Evolutionary conservation across 1,140 invertebrate genomes (phyloP).

Genomic region (Cotesia chilonis): DNA sequence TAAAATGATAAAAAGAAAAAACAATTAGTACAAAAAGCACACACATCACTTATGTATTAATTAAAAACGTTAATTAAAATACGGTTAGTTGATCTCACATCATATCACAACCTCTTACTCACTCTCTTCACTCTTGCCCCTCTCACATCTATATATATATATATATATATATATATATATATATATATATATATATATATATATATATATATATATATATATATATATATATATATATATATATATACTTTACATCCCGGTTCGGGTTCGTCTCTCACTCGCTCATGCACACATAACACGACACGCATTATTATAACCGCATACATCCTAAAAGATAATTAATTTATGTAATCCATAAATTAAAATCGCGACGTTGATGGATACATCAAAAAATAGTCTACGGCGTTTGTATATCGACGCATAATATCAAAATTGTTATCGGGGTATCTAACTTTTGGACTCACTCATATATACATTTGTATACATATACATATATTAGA

Average conservation of each 20-base stretch:
- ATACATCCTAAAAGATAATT: slow-evolving; percentile 26
- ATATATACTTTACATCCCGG: slow-evolving; percentile 14
- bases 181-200: too few relatives aligned
- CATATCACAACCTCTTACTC: too few relatives aligned
- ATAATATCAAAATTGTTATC: slow-evolving; percentile 35
- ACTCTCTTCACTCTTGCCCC: background rate
- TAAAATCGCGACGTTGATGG: slow-evolving; percentile 36
- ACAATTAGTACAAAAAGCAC: slow-evolving; percentile 20
- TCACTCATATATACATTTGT: background rate
- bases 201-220: too few relatives aligned
- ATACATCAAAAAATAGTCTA: slow-evolving; percentile 31
- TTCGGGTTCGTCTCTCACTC: slow-evolving; percentile 21
- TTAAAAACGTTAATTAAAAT: slow-evolving; percentile 39
- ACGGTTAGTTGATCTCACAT: slow-evolving; percentile 27
- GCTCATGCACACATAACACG: background rate
- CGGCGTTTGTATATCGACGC: slow-evolving; percentile 21
- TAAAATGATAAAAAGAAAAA: slow-evolving; percentile 50
- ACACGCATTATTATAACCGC: background rate
- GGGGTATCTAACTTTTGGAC: too few relatives aligned
- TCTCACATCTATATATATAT: background rate
- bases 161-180: slow-evolving; percentile 4
- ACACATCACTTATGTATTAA: slow-evolving; percentile 28
- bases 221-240: background rate
- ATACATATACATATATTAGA: too few relatives aligned
- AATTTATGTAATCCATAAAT: slow-evolving; percentile 39